Evolutionary conservation across 2,113 vertebrate genomes (phyloP), one percentile per base, ranked within the genome.

Genomic region (Chunga burmeisteri): DNA sequence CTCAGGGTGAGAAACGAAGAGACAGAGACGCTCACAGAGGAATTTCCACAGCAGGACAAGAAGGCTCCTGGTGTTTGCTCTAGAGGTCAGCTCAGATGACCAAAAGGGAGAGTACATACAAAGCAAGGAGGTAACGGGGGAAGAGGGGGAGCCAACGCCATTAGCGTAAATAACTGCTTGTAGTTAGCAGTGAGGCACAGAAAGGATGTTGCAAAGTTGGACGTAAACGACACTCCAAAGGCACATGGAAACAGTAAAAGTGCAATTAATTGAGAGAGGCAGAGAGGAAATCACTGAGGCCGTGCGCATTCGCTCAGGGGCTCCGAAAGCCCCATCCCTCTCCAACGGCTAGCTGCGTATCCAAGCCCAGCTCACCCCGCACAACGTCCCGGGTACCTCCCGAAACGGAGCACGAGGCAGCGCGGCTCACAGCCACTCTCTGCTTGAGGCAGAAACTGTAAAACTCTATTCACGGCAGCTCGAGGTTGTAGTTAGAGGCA

Each of bases 401-500:
- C 2, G 2, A 42, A 85, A 34, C 0, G 0, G 23, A 6, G 30
- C 11, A 59, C 0, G 13, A 55, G 50, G 87, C 52, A 42, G 66
- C 3, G 2, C 1, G 36, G 56, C 63, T 79, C 74, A 7, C 42
- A 78, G 61, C 17, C 47, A 3, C 62, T 14, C 52, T 46, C 89
- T 73, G 67, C 68, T 67, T 1, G 1, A 63, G 16, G 46, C 82
- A 90, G 71, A 50, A 56, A 23, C 67, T 55, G 65, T 22, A 13
- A 72, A 88, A 9, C 62, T 47, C 32, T 2, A 52, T 88, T 46
- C 3, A 16, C 4, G 13, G 85, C 88, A 82, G 94, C 88, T 36
- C 2, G 11, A 61, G 79, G 55, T 26, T 17, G 91, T 55, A 66
- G 75, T 38, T 15, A 26, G 85, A 95, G 59, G 78, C 75, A 17